Evolutionary conservation across 2,888 invertebrate genomes (phyloP).

Genomic region (Glaucopsyche alexis): DNA sequence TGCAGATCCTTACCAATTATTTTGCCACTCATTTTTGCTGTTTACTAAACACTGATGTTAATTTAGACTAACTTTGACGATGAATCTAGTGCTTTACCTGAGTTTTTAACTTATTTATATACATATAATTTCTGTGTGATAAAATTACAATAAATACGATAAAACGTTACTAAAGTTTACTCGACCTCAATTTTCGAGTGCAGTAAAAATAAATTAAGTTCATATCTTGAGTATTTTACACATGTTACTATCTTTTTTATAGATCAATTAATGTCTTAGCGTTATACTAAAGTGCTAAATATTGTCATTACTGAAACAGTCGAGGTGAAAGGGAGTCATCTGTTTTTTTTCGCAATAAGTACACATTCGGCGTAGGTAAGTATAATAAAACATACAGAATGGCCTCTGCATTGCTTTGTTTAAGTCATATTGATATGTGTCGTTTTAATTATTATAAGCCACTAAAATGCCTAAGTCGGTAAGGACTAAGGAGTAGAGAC

Average conservation of each 20-base stretch:
- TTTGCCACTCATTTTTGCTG: not conserved
- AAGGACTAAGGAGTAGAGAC: too few species aligned
- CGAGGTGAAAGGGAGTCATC: not conserved
- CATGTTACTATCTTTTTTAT: constrained; percentile 2
- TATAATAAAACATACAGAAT: too few species aligned
- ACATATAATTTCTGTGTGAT: constrained; percentile 52
- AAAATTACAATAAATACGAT: constrained; percentile 49
- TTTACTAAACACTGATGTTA: not conserved
- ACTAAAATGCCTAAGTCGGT: too few species aligned
- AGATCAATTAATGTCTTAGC: constrained; percentile 15
- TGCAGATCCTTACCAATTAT: constrained; percentile 9
- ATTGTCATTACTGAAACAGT: not conserved
- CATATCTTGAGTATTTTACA: constrained; percentile 24
- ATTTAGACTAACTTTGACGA: not conserved
- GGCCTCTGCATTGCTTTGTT: too few species aligned
- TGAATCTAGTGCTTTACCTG: constrained; percentile 49
- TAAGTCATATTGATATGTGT: too few species aligned
- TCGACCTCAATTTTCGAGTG: constrained; percentile 30
- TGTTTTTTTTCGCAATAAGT: not conserved
- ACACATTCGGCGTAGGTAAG: too few species aligned
- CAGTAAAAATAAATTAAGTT: constrained; percentile 15
- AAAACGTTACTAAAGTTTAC: constrained; percentile 30
- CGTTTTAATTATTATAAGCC: too few species aligned
- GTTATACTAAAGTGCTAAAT: not conserved
- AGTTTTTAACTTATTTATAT: constrained; percentile 42